Percentiles rank a stretch among this genome's conserved stretches.
These are phyloP conservation scores for Hoplodrina ambigua DNA, from an alignment of 2,888 invertebrate species.

Conservation along the genomic window DNA sequence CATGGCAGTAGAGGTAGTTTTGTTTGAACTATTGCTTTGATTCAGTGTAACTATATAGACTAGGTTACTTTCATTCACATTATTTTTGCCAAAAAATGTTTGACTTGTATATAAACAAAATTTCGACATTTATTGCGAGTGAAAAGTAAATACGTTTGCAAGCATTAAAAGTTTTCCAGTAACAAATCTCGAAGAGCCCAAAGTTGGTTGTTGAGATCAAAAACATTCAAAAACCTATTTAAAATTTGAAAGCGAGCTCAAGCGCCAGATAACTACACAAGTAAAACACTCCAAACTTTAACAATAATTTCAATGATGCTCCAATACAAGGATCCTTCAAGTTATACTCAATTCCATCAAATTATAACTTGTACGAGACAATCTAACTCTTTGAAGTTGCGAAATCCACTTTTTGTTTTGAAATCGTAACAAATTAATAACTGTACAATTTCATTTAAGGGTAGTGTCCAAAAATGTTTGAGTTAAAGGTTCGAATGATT, in stretches of 20 bases:
- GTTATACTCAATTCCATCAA: slow-evolving; percentile 65
- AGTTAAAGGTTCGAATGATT: slow-evolving; percentile 81
- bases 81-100: background rate
- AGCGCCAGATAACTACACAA: slow-evolving; percentile 64
- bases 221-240: slow-evolving; percentile 64
- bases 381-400: slow-evolving; percentile 65
- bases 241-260: slow-evolving; percentile 59
- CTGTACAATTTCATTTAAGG: slow-evolving; percentile 72
- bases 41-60: slow-evolving; percentile 11
- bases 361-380: slow-evolving; percentile 68
- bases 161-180: slow-evolving; percentile 52
- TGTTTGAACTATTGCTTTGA: slow-evolving; percentile 17
- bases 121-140: slow-evolving; percentile 12
- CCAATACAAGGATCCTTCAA: slow-evolving; percentile 57
- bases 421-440: slow-evolving; percentile 74
- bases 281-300: slow-evolving; percentile 66
- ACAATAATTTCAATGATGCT: slow-evolving; percentile 68
- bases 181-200: slow-evolving; percentile 47
- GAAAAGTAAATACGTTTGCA: slow-evolving; percentile 33
- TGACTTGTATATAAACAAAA: background rate
- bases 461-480: slow-evolving; percentile 73
- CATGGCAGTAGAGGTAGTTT: slow-evolving; percentile 5
- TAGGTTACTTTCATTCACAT: slow-evolving; percentile 9
- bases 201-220: slow-evolving; percentile 55
- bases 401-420: slow-evolving; percentile 68